Percentiles rank a stretch among this genome's conserved stretches.
Conservation (phyloP, 1,140 invertebrate genomes). For the Hypsibius dujardini region DNA sequence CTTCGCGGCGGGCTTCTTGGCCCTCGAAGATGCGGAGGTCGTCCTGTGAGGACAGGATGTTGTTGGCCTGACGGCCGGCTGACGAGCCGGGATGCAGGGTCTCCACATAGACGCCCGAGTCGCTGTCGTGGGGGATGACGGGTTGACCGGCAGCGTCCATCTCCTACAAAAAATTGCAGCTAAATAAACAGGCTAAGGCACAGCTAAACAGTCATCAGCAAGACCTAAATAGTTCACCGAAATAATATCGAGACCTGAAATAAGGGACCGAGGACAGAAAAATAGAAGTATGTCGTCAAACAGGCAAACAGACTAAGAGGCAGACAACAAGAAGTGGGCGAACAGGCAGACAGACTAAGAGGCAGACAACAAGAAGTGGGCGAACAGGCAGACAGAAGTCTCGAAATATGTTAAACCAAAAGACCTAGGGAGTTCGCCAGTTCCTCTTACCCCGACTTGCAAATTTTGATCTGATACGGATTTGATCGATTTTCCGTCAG, state of each 20-base stretch:
- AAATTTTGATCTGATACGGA: conserved; percentile 7
- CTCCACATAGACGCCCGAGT: conserved; percentile 15
- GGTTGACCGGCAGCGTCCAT: neutral
- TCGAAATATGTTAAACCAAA: too few species aligned
- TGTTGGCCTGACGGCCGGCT: neutral
- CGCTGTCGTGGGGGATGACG: neutral
- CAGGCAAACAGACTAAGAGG: too few species aligned
- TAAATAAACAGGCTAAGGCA: conserved; percentile 1
- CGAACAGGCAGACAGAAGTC: too few species aligned
- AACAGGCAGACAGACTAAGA: too few species aligned
- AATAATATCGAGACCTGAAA: too few species aligned
- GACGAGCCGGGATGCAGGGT: neutral
- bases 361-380: too few species aligned
- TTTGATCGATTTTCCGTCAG: conserved; percentile 2
- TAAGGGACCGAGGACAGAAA: too few species aligned
- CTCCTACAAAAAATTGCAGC: neutral
- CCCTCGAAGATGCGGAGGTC: conserved; percentile 11
- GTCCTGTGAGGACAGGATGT: conserved; percentile 12
- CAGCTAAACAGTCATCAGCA: neutral
- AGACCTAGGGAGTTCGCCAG: neutral
- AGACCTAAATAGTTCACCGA: too few species aligned
- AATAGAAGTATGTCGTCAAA: too few species aligned
- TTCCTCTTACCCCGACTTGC: neutral
- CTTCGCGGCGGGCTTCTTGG: neutral
- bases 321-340: too few species aligned